Percentiles rank a stretch among this genome's conserved stretches.
Conservation (phyloP, 1,140 invertebrate species). For the Dryas iulia region DNA sequence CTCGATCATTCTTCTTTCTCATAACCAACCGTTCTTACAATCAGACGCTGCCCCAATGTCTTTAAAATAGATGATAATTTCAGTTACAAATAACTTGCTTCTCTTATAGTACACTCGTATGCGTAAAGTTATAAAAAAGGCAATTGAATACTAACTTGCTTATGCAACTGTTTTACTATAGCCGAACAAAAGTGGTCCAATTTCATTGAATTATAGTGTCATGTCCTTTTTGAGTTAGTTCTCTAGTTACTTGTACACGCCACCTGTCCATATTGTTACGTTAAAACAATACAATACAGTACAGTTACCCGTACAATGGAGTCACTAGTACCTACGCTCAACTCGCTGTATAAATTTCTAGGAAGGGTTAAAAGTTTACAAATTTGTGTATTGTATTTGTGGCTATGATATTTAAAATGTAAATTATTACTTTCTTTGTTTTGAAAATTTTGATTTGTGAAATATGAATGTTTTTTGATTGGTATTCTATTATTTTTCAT, state of each 20-base stretch:
- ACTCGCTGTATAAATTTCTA: slow-evolving; percentile 30
- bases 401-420: slow-evolving; percentile 37
- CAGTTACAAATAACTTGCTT: too few relatives aligned
- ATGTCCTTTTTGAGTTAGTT: neutral
- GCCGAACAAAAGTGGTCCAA: neutral
- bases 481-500: too few relatives aligned
- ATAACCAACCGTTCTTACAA: too few relatives aligned
- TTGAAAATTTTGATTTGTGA: neutral
- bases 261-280: neutral
- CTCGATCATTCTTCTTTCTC: too few relatives aligned
- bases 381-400: slow-evolving; percentile 33
- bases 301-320: slow-evolving; percentile 15
- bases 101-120: too few relatives aligned
- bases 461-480: neutral
- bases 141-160: too few relatives aligned
- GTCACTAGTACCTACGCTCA: slow-evolving; percentile 22
- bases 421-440: slow-evolving; percentile 36
- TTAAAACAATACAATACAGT: slow-evolving; percentile 17
- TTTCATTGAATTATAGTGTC: neutral
- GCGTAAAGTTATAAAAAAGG: too few relatives aligned
- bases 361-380: slow-evolving; percentile 40
- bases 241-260: neutral
- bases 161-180: too few relatives aligned
- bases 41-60: too few relatives aligned
- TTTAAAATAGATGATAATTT: too few relatives aligned